These are phyloP conservation scores for Lithobates pipiens DNA, from an alignment of 2,797 vertebrate species.

Conservation along the genomic window DNA sequence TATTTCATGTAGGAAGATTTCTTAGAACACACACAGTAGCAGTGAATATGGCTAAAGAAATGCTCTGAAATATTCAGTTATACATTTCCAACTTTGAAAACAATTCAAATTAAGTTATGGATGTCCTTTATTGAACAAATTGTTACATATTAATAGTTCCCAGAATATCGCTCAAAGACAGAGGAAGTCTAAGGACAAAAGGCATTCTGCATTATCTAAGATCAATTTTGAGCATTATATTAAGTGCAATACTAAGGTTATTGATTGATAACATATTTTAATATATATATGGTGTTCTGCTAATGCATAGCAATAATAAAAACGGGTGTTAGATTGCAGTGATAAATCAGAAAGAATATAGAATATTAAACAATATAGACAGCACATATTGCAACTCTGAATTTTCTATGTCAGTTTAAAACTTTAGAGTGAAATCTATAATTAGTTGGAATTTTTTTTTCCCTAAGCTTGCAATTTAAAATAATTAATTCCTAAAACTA, in stretches of 20 bases:
- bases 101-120: constrained; percentile 9
- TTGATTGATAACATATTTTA: constrained; percentile 55
- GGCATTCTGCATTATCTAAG: constrained; percentile 51
- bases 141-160: constrained; percentile 54
- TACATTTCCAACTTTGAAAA: constrained; percentile 14
- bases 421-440: neutral
- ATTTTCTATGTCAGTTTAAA: neutral
- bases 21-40: too few species aligned
- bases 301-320: constrained; percentile 41
- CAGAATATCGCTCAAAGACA: constrained; percentile 42
- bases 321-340: constrained; percentile 30
- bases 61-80: neutral
- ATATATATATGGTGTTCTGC: constrained; percentile 45
- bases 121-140: constrained; percentile 38
- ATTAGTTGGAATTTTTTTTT: too few species aligned
- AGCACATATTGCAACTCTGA: constrained; percentile 3
- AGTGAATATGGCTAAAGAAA: neutral
- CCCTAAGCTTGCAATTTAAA: too few species aligned
- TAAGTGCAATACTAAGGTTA: constrained; percentile 55
- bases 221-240: constrained; percentile 57
- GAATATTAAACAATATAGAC: constrained; percentile 48
- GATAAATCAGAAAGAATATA: constrained; percentile 45
- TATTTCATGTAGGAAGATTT: too few species aligned
- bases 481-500: too few species aligned
- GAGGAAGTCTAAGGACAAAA: constrained; percentile 56